Conservation (phyloP, 2,113 vertebrate species). For the Lophotis ruficrista region DNA sequence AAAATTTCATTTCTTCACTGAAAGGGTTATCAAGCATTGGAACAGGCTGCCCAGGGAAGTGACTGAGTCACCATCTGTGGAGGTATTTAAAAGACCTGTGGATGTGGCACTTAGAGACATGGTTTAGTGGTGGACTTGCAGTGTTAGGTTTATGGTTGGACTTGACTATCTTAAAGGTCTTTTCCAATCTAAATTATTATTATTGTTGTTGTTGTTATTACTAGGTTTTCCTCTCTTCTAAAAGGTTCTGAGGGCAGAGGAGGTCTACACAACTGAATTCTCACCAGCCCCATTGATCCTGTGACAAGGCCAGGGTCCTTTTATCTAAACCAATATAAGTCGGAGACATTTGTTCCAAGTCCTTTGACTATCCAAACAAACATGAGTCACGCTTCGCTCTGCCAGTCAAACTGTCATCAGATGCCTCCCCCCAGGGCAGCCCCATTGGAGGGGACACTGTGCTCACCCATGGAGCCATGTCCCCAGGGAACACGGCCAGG, state of each 20-base stretch:
- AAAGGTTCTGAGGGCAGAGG: background rate
- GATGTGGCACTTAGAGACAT: background rate
- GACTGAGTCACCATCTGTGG: background rate
- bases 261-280: background rate
- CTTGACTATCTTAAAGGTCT: background rate
- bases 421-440: background rate
- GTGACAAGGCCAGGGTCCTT: constrained; percentile 9
- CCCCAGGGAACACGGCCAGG: background rate
- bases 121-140: background rate
- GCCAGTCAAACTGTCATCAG: constrained; percentile 32
- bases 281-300: background rate
- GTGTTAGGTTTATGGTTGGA: fast-evolving
- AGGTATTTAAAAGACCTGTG: background rate
- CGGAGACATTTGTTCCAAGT: constrained; percentile 53
- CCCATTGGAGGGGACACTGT: background rate
- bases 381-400: background rate
- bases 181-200: background rate
- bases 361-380: constrained; percentile 67
- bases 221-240: background rate
- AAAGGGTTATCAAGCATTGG: background rate
- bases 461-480: fast-evolving
- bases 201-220: background rate
- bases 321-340: constrained; percentile 42
- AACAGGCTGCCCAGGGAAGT: background rate
- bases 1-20: background rate